Conservation (phyloP, 2,797 vertebrate genomes). For the Myripristis jacobus region DNA sequence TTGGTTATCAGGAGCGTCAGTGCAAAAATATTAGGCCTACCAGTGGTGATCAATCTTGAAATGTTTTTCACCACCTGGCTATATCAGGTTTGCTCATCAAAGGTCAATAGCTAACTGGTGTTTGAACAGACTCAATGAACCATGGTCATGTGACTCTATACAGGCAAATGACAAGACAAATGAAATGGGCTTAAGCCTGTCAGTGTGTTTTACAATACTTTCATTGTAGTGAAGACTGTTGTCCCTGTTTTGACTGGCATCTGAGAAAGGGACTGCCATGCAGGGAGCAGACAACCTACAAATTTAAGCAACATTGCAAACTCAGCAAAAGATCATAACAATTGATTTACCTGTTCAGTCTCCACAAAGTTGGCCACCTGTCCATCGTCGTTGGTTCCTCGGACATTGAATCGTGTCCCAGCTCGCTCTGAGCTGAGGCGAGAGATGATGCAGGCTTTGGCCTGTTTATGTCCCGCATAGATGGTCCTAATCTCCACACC, state of each 20-base stretch:
- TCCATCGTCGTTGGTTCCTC: conserved; percentile 96
- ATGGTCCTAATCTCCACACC: conserved; percentile 98
- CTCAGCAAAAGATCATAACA: not conserved
- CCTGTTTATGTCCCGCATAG: conserved; percentile 98
- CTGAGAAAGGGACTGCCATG: too few relatives aligned
- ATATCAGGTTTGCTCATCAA: not conserved
- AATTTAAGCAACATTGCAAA: not conserved
- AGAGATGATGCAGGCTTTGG: conserved; percentile 97
- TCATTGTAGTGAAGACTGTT: too few relatives aligned
- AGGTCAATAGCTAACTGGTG: conserved; percentile 32
- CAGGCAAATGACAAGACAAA: not conserved
- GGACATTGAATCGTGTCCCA: conserved; percentile 95
- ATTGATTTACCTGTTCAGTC: conserved; percentile 91
- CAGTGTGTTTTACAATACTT: too few relatives aligned
- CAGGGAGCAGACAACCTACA: too few relatives aligned
- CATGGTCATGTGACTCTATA: conserved; percentile 1
- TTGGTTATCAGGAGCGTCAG: too few relatives aligned
- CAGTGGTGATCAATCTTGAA: not conserved
- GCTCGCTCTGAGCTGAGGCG: conserved; percentile 96
- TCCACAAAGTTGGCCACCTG: conserved; percentile 99
- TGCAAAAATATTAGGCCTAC: too few relatives aligned
- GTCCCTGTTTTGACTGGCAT: too few relatives aligned
- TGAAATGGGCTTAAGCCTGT: not conserved
- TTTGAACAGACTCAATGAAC: conserved; percentile 34
- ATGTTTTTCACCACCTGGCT: not conserved